These are phyloP conservation scores for Stigmatopora nigra DNA, from an alignment of 2,113 vertebrate species.

Conservation along the genomic window DNA sequence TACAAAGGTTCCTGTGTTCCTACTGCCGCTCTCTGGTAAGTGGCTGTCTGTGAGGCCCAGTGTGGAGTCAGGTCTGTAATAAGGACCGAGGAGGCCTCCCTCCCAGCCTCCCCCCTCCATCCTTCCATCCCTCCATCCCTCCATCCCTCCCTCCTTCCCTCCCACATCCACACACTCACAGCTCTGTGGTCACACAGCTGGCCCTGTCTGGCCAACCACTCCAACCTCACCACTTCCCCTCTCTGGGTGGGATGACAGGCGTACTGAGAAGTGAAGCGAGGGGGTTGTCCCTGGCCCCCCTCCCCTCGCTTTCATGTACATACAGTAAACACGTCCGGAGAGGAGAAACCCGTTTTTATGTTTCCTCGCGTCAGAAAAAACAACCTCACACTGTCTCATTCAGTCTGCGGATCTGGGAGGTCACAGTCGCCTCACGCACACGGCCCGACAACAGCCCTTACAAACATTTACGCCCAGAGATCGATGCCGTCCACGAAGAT, in stretches of 20 bases:
- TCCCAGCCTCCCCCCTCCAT: too few species aligned
- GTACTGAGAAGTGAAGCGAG: slow-evolving; percentile 32
- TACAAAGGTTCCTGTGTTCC: slow-evolving; percentile 42
- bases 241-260: slow-evolving; percentile 68
- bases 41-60: slow-evolving; percentile 62
- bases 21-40: slow-evolving; percentile 43
- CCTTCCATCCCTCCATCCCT: slow-evolving; percentile 4
- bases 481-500: slow-evolving; percentile 49
- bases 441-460: slow-evolving; percentile 32
- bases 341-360: slow-evolving; percentile 46
- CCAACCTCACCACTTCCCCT: slow-evolving; percentile 71
- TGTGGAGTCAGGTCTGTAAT: slow-evolving; percentile 63
- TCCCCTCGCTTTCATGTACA: slow-evolving; percentile 24
- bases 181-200: slow-evolving; percentile 66
- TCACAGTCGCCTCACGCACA: slow-evolving; percentile 36
- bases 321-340: slow-evolving; percentile 37
- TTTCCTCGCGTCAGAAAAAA: slow-evolving; percentile 35
- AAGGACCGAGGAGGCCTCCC: slow-evolving; percentile 46
- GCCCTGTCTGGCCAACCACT: slow-evolving; percentile 60
- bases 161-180: slow-evolving; percentile 62
- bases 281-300: slow-evolving; percentile 35
- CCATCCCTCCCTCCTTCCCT: slow-evolving; percentile 29
- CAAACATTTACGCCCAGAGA: slow-evolving; percentile 48
- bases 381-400: slow-evolving; percentile 50
- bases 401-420: slow-evolving; percentile 18